Evolutionary conservation across 2,113 vertebrate species (phyloP), one percentile per base, ranked within the genome.

Genomic region (Ceuthmochares aereus): DNA sequence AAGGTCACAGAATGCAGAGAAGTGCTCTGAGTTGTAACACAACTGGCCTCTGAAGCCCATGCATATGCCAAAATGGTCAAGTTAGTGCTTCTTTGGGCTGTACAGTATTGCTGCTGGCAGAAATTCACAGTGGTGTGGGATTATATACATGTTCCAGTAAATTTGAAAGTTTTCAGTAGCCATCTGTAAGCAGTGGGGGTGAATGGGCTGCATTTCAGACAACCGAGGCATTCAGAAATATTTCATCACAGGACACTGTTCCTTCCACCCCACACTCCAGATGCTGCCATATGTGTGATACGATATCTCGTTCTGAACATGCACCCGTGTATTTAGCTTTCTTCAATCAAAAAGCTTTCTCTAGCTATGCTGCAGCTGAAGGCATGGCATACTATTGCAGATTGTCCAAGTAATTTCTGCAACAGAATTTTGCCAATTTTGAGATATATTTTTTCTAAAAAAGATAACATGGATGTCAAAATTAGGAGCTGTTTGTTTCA

Each of bases 111-210:
- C 66, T 79, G 32, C 67, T 76, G 89, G 66, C 87, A 89, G 81
- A 91, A 95, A 64, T 26, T 52, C 21, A 27, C 63, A 70, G 54
- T 52, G 58, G 22, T 93, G 70, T 63, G 62, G 59, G 63, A 70
- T 80, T 87, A 59, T 70, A 77, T 21, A 51, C 60, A 49, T 9
- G 27, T 93, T 96, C 90, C 78, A 70, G 55, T 77, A 77, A 62
- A 69, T 77, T 90, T 73, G 63, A 76, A 73, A 79, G 63, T 90
- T 96, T 96, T 93, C 84, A 37, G 59, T 67, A 62, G 75, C 89
- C 94, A 96, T 96, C 87, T 97, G 94, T 83, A 87, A 96, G 67
- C 93, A 93, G 84, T 67, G 26, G 95, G 92, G 91, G 70, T 91
- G 87, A 87, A 80, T 70, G 87, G 94, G 95, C 89, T 95, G 58